Evolutionary conservation across 2,888 invertebrate genomes (phyloP).

Genomic region (Omphaloscelis lunosa): DNA sequence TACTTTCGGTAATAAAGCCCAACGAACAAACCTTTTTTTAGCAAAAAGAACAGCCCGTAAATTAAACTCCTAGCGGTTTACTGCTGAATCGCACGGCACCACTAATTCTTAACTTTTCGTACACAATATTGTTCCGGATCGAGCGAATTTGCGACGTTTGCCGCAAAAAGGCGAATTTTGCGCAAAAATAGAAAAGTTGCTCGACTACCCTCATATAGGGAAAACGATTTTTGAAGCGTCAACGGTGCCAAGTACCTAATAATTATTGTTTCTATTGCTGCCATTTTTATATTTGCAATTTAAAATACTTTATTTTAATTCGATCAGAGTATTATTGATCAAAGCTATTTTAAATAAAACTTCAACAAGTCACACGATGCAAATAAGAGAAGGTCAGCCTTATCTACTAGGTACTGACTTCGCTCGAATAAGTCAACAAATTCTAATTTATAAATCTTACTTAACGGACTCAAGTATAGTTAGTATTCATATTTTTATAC

Average conservation of each 20-base stretch:
- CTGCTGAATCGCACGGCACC: conserved; percentile 37
- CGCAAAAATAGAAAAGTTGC: conserved; percentile 13
- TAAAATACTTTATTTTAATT: background rate
- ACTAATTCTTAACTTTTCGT: conserved; percentile 46
- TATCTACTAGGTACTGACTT: background rate
- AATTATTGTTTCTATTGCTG: background rate
- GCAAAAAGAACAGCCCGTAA: conserved; percentile 29
- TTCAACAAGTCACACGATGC: background rate
- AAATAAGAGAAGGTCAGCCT: background rate
- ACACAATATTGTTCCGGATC: conserved; percentile 43
- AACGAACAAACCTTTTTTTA: conserved; percentile 39
- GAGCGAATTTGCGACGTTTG: conserved; percentile 19
- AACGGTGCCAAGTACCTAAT: background rate
- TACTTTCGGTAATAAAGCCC: conserved; percentile 44
- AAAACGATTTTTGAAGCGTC: conserved; percentile 32
- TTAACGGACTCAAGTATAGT: background rate
- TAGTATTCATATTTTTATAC: background rate
- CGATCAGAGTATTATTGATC: too few species aligned
- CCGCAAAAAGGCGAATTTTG: conserved; percentile 19
- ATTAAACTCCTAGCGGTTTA: conserved; percentile 43
- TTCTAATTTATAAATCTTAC: background rate
- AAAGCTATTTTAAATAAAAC: too few species aligned
- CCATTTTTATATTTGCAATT: background rate
- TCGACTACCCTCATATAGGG: conserved; percentile 17
- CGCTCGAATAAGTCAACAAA: background rate